Base-by-base conservation (phyloP, 2,113 vertebrate species). In the Lonchura striata region DNA sequence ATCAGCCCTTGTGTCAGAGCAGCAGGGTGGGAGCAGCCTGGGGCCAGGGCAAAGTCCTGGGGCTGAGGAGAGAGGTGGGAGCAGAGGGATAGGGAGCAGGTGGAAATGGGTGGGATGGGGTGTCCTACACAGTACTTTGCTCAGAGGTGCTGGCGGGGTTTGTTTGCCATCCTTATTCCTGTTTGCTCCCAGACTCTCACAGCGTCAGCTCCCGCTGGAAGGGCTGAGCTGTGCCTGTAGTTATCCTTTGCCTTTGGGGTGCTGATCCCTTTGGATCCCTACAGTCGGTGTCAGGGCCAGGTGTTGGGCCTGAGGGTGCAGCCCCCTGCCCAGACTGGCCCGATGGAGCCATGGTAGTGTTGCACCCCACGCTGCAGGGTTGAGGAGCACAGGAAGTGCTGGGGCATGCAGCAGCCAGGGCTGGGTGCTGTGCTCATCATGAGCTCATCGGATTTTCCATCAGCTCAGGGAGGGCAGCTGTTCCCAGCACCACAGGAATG, bases 361-460 rank as follows among this genome's bases (percentile, higher is more conserved):
- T 31, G 35, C 16, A 15, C 27, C 33, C 35, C 5, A 6, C 0
- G 0, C 31, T 2, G 3, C 39, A 39, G 53, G 63, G 39, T 66
- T 37, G 64, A 71, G 65, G 41, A 84, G 60, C 61, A 14, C 1
- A 4, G 57, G 49, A 46, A 75, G 61, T 50, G 37, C 24, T n/a
- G 82, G 74, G 63, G 39, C 52, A 18, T 5, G 76, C 64, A 39
- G 89, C 92, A 70, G 57, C 57, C 30, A 30, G 66, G 61, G 13
- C 46, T 2, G 28, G 35, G 75, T 30, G 4, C 30, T 1, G 1
- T 21, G 68, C 49, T 88, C 24, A 3, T 93, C 88, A 80, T 88
- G 88, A 97, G 86, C 91, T 96, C 95, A 97, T 97, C 1, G 96
- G 94, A 97, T 97, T 97, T 97, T 97, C 97, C 95, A 68, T 89